These are phyloP conservation scores for Macrosteles quadrilineatus DNA, from an alignment of 1,140 invertebrate species.

Conservation along the genomic window DNA sequence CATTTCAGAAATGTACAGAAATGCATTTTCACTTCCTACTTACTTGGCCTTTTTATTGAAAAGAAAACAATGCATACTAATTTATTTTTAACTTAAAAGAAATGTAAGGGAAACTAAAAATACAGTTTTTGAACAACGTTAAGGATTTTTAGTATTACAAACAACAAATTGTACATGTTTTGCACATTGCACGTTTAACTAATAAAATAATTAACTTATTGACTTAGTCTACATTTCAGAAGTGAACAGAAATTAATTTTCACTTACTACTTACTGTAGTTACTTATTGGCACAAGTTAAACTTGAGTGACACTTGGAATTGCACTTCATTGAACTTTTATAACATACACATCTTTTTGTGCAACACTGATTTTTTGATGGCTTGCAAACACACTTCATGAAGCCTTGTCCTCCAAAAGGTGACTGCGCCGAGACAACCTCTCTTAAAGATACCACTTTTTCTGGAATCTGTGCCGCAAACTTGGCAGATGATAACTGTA, in stretches of 20 bases:
- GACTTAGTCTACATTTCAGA: too few relatives aligned
- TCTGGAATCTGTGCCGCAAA: not conserved
- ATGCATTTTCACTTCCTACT: not conserved
- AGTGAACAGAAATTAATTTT: too few relatives aligned
- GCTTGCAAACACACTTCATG: not conserved
- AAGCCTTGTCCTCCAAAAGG: not conserved
- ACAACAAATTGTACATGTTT: too few relatives aligned
- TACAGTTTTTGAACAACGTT: too few relatives aligned
- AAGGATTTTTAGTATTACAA: too few relatives aligned
- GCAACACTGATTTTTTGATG: not conserved
- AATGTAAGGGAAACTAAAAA: not conserved
- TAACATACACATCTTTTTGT: not conserved
- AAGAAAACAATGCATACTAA: slow-evolving; percentile 1
- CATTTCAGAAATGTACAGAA: slow-evolving; percentile 1
- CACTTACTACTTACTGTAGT: too few relatives aligned
- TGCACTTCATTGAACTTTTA: not conserved
- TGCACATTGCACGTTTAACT: too few relatives aligned
- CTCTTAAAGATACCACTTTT: slow-evolving; percentile 1
- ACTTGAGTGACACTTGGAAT: not conserved
- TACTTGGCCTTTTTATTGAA: slow-evolving; percentile 1
- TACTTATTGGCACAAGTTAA: slow-evolving; percentile 1
- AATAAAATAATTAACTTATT: too few relatives aligned
- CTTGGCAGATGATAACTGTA: not conserved
- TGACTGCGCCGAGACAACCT: not conserved
- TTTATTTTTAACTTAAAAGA: not conserved